Conservation (phyloP, 2,113 vertebrate species). For the Notiomystis cincta region DNA sequence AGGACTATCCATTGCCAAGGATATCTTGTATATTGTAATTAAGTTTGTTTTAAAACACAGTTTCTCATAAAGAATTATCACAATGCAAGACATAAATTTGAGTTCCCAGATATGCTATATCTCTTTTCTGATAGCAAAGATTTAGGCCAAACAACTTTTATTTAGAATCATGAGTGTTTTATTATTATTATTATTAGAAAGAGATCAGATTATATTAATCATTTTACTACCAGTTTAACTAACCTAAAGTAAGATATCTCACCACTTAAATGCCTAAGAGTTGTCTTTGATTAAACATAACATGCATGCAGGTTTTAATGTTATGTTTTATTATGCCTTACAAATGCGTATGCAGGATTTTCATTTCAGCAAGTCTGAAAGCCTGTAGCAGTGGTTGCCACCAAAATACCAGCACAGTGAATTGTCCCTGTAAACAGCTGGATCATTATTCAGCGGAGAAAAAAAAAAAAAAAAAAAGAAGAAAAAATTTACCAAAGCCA, state of each 20-base stretch:
- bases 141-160: constrained; percentile 68
- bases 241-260: constrained; percentile 68
- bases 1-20: constrained; percentile 73
- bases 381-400: constrained; percentile 67
- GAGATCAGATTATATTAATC: constrained; percentile 66
- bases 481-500: constrained; percentile 21
- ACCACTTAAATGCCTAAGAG: constrained; percentile 68
- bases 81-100: constrained; percentile 69
- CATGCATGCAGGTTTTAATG: constrained; percentile 65
- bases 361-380: constrained; percentile 65
- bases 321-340: constrained; percentile 67
- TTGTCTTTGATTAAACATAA: constrained; percentile 68
- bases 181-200: constrained; percentile 64
- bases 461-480: not conserved
- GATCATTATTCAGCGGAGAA: constrained; percentile 55
- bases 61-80: constrained; percentile 70
- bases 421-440: constrained; percentile 72
- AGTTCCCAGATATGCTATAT: constrained; percentile 59
- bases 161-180: constrained; percentile 62
- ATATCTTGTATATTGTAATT: constrained; percentile 56
- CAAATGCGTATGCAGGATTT: constrained; percentile 56
- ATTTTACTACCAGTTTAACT: constrained; percentile 63
- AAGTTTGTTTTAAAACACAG: constrained; percentile 67
- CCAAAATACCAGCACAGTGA: constrained; percentile 70
- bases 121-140: constrained; percentile 67